Conservation (phyloP, 2,888 invertebrate species). For the Acronicta aceris region DNA sequence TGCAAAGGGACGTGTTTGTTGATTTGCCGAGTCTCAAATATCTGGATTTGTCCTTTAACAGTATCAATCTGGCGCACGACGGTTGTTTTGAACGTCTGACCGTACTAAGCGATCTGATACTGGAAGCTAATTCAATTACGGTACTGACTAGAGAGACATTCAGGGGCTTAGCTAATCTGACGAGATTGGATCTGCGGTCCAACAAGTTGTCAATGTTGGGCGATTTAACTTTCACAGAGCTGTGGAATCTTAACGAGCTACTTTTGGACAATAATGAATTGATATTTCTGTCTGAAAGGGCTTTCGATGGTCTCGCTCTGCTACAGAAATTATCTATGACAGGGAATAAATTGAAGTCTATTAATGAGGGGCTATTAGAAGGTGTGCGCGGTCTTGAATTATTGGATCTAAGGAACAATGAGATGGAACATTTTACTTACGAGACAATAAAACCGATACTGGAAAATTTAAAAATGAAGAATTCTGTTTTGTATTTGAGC, state of each 20-base stretch:
- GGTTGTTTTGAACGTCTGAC: slow-evolving; percentile 94
- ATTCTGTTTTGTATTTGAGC: slow-evolving; percentile 82
- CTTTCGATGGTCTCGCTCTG: slow-evolving; percentile 93
- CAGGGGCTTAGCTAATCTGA: slow-evolving; percentile 92
- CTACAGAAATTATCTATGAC: slow-evolving; percentile 93
- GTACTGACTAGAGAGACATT: slow-evolving; percentile 94
- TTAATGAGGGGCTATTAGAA: slow-evolving; percentile 92
- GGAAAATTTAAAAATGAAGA: slow-evolving; percentile 91
- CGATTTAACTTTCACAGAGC: slow-evolving; percentile 94
- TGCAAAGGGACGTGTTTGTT: slow-evolving; percentile 93
- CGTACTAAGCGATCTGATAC: slow-evolving; percentile 93
- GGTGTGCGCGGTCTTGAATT: slow-evolving; percentile 93
- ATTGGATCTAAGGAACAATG: slow-evolving; percentile 94
- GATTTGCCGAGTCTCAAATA: slow-evolving; percentile 92
- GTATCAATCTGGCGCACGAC: slow-evolving; percentile 95
- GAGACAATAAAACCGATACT: slow-evolving; percentile 93
- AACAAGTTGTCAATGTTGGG: slow-evolving; percentile 94
- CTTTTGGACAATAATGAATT: slow-evolving; percentile 92
- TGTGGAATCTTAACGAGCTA: slow-evolving; percentile 92
- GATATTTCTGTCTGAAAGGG: slow-evolving; percentile 93
- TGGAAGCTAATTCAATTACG: slow-evolving; percentile 93
- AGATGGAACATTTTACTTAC: slow-evolving; percentile 92
- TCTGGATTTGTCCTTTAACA: slow-evolving; percentile 96
- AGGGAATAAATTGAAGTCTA: slow-evolving; percentile 92
- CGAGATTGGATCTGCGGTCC: slow-evolving; percentile 92